Base-by-base conservation (phyloP, 2,113 vertebrate species). In the Cyphomyrus discorhynchus region DNA sequence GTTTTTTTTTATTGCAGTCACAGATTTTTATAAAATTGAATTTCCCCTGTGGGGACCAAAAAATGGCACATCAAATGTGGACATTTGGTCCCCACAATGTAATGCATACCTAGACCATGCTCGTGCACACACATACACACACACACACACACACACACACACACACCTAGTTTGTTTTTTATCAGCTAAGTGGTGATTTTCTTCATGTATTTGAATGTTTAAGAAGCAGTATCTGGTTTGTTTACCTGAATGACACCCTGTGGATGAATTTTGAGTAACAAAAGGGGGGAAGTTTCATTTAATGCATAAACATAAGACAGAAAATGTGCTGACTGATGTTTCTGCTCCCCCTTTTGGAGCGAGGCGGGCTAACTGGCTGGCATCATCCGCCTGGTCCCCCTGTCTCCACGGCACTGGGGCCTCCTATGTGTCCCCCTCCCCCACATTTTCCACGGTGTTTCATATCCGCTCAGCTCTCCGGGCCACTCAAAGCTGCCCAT, bases 281-380 rank as follows among this genome's bases (percentile, higher is more conserved):
- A 66, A 52, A 80, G 27, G 7, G n/a, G 62, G 42, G 46, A 39
- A 39, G 42, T n/a, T 52, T 17, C 3, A 49, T 27, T 11, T 83
- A 10, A 77, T 62, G 50, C 53, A 52, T 35, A 83, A 89, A 83
- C 74, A 31, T 6, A 46, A 52, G 52, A 89, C 8, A 39, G 77
- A 53, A 89, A 89, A 84, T 83, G 88, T 83, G 39, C 49, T 83
- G 70, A 89, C 46, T 42, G 53, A 8, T 84, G 52, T 58, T 87
- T 53, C 50, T 87, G 42, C 42, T 86, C 35, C 21, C 86, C 47
- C 46, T 77, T 87, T 90, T 39, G 82, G 77, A 82, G 49, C 53
- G 21, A 89, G 56, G 49, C 31, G 47, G 17, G 56, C 50, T 52
- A 87, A 77, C 50, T 77, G 62, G 45, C 24, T 15, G 70, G 66